Evolutionary conservation across 1,140 invertebrate genomes (phyloP).

Genomic region (Aleiodes sp.): DNA sequence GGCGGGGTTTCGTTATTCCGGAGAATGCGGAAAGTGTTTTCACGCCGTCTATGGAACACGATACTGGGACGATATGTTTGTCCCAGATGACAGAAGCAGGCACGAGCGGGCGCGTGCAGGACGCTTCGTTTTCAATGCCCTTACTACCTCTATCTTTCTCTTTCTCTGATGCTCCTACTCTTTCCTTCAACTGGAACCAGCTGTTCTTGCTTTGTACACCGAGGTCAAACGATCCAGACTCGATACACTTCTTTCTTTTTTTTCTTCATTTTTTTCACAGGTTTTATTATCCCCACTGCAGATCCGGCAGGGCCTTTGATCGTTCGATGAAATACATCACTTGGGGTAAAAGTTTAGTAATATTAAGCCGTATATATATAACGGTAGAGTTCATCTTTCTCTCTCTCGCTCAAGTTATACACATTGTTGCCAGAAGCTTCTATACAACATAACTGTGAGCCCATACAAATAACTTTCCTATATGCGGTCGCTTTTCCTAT

Average conservation of each 20-base stretch:
- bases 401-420: background rate
- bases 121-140: conserved; percentile 13
- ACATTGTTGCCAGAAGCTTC: background rate
- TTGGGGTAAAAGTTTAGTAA: conserved; percentile 24
- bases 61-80: conserved; percentile 40
- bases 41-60: conserved; percentile 27
- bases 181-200: conserved; percentile 15
- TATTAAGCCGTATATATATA: conserved; percentile 20
- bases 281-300: background rate
- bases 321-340: conserved; percentile 23
- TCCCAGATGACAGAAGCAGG: conserved; percentile 39
- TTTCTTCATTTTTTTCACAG: conserved; percentile 1
- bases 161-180: conserved; percentile 6
- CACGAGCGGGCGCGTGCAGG: conserved; percentile 32
- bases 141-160: conserved; percentile 6
- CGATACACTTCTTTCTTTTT: conserved; percentile 18
- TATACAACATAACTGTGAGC: background rate
- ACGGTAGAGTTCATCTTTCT: background rate
- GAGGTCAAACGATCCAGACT: conserved; percentile 8
- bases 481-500: background rate
- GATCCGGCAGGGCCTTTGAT: conserved; percentile 16
- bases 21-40: conserved; percentile 32
- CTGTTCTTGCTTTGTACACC: conserved; percentile 33
- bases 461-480: conserved; percentile 11
- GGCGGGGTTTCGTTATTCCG: background rate